These are phyloP conservation scores for Dicyrtomina minuta DNA, from an alignment of 2,888 invertebrate species.

Conservation along the genomic window DNA sequence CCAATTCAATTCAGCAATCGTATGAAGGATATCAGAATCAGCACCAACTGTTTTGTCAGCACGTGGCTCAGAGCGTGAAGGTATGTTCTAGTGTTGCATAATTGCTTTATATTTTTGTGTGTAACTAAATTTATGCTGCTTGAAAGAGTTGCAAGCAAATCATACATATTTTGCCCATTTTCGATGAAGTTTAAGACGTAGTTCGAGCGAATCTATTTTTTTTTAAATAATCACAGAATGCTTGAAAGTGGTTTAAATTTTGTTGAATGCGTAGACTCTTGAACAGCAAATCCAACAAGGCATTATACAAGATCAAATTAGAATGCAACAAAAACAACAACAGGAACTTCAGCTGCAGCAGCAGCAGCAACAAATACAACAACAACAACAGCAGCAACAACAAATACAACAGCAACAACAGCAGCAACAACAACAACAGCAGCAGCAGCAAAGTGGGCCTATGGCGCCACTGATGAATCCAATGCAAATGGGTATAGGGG, in stretches of 20 bases:
- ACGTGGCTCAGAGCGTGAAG: constrained; percentile 85
- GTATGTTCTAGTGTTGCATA: constrained; percentile 9
- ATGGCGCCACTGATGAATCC: constrained; percentile 54
- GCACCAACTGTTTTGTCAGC: constrained; percentile 91
- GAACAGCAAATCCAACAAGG: constrained; percentile 62
- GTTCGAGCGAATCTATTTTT: no score
- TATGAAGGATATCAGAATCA: constrained; percentile 89
- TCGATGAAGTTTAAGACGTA: no score
- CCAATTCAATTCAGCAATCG: constrained; percentile 76
- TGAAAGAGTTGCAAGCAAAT: no score
- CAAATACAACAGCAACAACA: constrained; percentile 54
- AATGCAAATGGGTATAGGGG: constrained; percentile 36
- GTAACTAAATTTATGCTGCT: constrained; percentile 9
- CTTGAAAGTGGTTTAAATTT: no score
- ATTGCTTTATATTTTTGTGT: not conserved
- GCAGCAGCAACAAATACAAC: constrained; percentile 57
- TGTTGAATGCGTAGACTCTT: constrained; percentile 60
- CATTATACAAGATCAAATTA: constrained; percentile 53
- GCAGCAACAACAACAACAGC: constrained; percentile 56
- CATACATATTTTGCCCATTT: no score
- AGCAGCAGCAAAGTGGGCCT: constrained; percentile 58
- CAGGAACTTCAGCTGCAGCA: constrained; percentile 59
- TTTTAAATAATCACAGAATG: no score
- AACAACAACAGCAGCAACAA: constrained; percentile 58
- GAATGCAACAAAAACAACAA: constrained; percentile 54